Evolutionary conservation across 1,140 invertebrate genomes (phyloP).

Genomic region (Drosophila mauritiana): DNA sequence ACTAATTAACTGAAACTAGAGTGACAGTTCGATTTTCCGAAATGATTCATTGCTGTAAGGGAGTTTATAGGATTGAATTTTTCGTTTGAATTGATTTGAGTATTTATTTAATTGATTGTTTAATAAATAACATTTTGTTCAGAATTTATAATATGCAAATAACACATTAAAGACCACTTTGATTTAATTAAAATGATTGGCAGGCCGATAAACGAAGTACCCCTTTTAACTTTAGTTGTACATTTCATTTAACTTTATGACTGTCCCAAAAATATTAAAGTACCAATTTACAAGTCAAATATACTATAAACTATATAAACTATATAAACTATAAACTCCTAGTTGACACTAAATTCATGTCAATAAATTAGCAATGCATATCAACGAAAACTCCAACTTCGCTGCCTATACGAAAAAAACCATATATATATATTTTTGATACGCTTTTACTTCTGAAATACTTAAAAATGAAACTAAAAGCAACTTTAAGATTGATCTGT

Average conservation of each 20-base stretch:
- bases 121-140: not conserved
- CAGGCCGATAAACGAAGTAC: not conserved
- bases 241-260: not conserved
- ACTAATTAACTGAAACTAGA: slow-evolving; percentile 6
- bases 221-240: not conserved
- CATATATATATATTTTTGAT: slow-evolving; percentile 55
- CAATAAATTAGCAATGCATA: not conserved
- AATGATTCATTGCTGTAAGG: slow-evolving; percentile 3
- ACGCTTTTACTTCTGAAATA: slow-evolving; percentile 53
- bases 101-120: not conserved
- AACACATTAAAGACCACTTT: not conserved
- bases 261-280: not conserved
- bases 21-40: not conserved
- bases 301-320: no score
- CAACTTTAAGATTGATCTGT: slow-evolving; percentile 5
- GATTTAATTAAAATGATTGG: not conserved
- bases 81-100: not conserved
- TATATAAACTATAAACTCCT: no score
- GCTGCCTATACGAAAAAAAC: not conserved
- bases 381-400: not conserved
- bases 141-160: not conserved
- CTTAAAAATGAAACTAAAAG: slow-evolving; percentile 1
- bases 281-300: not conserved
- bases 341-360: no score
- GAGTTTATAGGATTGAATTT: not conserved